These are phyloP conservation scores for Alfaro cultratus DNA, from an alignment of 2,797 vertebrate species.

Conservation along the genomic window DNA sequence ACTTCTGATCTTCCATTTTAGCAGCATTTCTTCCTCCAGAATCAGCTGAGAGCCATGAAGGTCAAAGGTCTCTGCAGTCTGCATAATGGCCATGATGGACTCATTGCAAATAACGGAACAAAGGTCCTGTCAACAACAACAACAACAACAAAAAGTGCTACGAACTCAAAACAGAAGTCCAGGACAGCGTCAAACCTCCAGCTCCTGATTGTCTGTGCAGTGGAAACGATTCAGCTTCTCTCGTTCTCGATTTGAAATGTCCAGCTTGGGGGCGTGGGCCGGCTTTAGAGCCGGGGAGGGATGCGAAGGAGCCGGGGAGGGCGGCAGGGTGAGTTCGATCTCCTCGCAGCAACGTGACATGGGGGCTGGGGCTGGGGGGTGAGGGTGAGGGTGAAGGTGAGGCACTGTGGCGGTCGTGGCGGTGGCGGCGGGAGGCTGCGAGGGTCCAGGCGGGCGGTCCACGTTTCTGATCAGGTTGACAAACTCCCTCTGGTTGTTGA, in stretches of 20 bases:
- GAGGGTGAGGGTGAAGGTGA: neutral
- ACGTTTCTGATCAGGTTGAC: constrained; percentile 85
- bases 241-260: constrained; percentile 85
- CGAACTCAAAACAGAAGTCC: constrained; percentile 37
- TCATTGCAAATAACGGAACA: constrained; percentile 43
- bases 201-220: constrained; percentile 75
- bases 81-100: constrained; percentile 40
- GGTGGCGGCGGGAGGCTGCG: constrained; percentile 32
- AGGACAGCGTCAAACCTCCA: constrained; percentile 76
- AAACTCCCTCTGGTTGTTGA: constrained; percentile 85
- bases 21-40: constrained; percentile 41
- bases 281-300: constrained; percentile 75
- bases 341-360: constrained; percentile 74
- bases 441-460: constrained; percentile 65
- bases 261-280: constrained; percentile 74
- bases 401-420: neutral
- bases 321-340: constrained; percentile 80
- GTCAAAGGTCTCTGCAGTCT: constrained; percentile 31
- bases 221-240: constrained; percentile 86
- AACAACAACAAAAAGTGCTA: constrained; percentile 32
- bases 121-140: constrained; percentile 24
- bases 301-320: constrained; percentile 67
- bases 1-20: constrained; percentile 27
- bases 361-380: constrained; percentile 42
- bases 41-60: constrained; percentile 22